Percentiles rank a stretch among this genome's conserved stretches.
Evolutionary conservation across 2,113 vertebrate species (phyloP).

Genomic region (Sapajus apella): DNA sequence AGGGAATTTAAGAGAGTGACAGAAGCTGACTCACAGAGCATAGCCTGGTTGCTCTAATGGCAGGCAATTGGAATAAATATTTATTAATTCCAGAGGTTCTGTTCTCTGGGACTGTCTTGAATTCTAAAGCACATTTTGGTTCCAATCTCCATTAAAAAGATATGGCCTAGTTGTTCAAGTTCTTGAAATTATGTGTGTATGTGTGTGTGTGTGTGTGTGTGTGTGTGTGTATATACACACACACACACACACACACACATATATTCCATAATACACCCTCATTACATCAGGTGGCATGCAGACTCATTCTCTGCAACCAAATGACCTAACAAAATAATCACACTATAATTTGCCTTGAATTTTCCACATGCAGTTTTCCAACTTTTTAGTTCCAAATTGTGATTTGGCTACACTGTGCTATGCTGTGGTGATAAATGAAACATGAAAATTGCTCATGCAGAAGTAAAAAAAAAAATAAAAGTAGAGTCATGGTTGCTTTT

Average conservation of each 20-base stretch:
- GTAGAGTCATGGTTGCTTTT: neutral
- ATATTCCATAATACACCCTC: neutral
- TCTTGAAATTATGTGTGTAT: neutral
- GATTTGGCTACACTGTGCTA: neutral
- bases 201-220: neutral
- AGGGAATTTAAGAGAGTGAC: conserved; percentile 39
- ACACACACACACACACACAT: neutral
- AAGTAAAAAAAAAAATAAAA: neutral
- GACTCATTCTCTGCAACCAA: neutral
- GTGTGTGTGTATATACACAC: neutral
- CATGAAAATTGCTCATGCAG: neutral
- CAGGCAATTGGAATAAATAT: conserved; percentile 65
- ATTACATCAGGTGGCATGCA: neutral
- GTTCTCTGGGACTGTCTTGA: conserved; percentile 26
- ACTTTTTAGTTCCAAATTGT: neutral
- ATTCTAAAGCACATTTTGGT: conserved; percentile 57
- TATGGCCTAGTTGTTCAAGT: neutral
- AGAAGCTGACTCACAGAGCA: conserved; percentile 41
- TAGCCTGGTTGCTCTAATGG: conserved; percentile 2
- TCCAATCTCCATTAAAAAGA: conserved; percentile 43
- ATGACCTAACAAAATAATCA: neutral
- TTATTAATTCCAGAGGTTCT: conserved; percentile 41
- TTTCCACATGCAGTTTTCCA: conserved; percentile 23
- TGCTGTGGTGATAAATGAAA: conserved; percentile 1
- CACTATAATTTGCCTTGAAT: neutral